Evolutionary conservation across 2,888 invertebrate species (phyloP), one percentile per base, ranked within the genome.

Genomic region (Aphelenchoides bicaudatus): DNA sequence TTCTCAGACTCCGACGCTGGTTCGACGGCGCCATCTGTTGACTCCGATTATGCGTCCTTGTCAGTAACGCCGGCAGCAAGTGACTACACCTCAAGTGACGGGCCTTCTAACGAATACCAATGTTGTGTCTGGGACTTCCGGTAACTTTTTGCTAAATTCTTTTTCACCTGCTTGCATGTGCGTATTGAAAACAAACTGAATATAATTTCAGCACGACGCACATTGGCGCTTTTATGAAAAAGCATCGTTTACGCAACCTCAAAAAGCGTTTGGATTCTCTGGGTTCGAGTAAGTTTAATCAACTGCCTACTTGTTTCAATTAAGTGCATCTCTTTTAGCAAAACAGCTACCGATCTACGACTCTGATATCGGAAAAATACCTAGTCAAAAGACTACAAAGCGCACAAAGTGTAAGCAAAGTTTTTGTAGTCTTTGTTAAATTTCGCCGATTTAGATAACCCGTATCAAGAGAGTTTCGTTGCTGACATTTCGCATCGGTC

Each of bases 401-500:
- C 43, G 43, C 8, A 38, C 38, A n/a, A 51, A 51, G 21, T 51
- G 52, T 51, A 30, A 19, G 52, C 43, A 1, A 2, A 1, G n/a
- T n/a, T 43, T 43, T 43, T 28, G 1, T 43, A 13, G 10, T 1
- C 23, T 43, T 43, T 43, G 25, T 43, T 43, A 1, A 43, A 3
- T 43, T n/a, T n/a, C n/a, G n/a, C 21, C 16, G 19, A 37, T 43
- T 43, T 43, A 51, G 52, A 51, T 28, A 34, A 51, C 16, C 52
- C 52, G 6, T 39, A 51, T 3, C 37, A 51, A 51, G 52, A 51
- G 37, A 21, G 16, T 2, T 51, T 51, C 37, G 52, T 51, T 16
- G 39, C 52, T 6, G 52, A 51, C 38, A 28, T 51, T 34, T 53
- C 53, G 23, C 51, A 53, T 23, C 13, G 53, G 13, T 50, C 53